phyloP scores from a whole-genome alignment of 2,888 invertebrate genomes.

The Magallana nippona region DNA sequence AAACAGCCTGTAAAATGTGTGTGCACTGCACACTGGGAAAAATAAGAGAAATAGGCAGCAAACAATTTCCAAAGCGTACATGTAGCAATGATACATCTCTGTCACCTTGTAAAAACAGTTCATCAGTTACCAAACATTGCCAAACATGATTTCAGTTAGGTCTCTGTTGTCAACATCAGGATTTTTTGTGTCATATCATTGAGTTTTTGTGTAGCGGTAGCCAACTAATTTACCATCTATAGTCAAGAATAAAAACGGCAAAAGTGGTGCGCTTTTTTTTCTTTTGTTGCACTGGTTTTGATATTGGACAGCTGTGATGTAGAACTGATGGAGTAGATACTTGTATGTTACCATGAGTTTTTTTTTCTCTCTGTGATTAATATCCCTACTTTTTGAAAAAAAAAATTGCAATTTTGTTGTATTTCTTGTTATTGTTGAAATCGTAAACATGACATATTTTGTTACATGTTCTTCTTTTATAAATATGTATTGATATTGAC shows the following conservation, averaged over 20 bases:
- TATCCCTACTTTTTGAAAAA: neutral
- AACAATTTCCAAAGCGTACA: conserved; percentile 7
- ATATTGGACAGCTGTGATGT: neutral
- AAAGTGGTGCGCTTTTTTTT: conserved; percentile 3
- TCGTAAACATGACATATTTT: conserved; percentile 8
- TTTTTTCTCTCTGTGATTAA: neutral
- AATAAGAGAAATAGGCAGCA: conserved; percentile 24
- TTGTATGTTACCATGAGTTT: neutral
- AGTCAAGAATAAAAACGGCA: neutral
- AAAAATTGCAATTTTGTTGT: conserved; percentile 16
- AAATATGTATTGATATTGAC: neutral
- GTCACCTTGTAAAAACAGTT: conserved; percentile 8
- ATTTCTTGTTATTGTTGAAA: conserved; percentile 21
- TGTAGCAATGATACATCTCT: conserved; percentile 20
- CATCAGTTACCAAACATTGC: neutral
- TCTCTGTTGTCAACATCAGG: neutral
- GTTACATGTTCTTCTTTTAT: neutral
- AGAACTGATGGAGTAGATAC: neutral
- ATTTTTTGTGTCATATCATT: conserved; percentile 4
- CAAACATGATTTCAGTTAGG: conserved; percentile 2
- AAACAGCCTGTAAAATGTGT: neutral
- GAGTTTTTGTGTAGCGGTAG: too few species aligned
- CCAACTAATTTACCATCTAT: neutral
- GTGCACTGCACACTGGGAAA: neutral
- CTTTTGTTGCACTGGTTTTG: neutral